Percentiles rank a stretch among this genome's conserved stretches.
These are phyloP conservation scores for Autographa gamma DNA, from an alignment of 2,888 invertebrate species.

Conservation along the genomic window DNA sequence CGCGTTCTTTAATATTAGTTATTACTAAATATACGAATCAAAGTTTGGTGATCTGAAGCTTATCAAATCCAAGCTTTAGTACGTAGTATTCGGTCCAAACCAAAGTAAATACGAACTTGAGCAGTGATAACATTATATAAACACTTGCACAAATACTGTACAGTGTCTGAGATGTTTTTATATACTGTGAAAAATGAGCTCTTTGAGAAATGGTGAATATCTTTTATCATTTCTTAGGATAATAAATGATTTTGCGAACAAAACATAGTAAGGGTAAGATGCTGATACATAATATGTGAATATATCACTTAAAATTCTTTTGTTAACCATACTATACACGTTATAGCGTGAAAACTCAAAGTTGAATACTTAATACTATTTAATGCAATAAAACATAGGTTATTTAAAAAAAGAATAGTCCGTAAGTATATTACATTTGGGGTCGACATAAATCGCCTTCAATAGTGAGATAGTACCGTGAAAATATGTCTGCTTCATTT, in stretches of 20 bases:
- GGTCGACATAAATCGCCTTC: constrained; percentile 51
- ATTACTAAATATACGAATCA: not conserved
- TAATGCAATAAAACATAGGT: not conserved
- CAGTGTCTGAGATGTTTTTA: constrained; percentile 3
- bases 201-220: constrained; percentile 4
- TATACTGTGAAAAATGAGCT: constrained; percentile 2
- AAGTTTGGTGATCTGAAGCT: not conserved
- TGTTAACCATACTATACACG: not conserved
- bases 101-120: not conserved
- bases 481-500: constrained; percentile 59
- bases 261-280: not conserved
- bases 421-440: constrained; percentile 48
- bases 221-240: constrained; percentile 4
- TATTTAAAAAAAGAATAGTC: constrained; percentile 21
- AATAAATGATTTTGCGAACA: constrained; percentile 4
- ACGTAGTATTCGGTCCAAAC: not conserved
- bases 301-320: not conserved
- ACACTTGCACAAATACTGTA: not conserved
- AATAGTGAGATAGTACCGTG: constrained; percentile 54
- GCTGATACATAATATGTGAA: not conserved
- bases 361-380: not conserved
- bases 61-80: constrained; percentile 3
- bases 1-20: not conserved
- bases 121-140: not conserved
- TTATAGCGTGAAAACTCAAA: no score